Base-by-base conservation (phyloP, 2,113 vertebrate species). In the Glaucidium brasilianum region DNA sequence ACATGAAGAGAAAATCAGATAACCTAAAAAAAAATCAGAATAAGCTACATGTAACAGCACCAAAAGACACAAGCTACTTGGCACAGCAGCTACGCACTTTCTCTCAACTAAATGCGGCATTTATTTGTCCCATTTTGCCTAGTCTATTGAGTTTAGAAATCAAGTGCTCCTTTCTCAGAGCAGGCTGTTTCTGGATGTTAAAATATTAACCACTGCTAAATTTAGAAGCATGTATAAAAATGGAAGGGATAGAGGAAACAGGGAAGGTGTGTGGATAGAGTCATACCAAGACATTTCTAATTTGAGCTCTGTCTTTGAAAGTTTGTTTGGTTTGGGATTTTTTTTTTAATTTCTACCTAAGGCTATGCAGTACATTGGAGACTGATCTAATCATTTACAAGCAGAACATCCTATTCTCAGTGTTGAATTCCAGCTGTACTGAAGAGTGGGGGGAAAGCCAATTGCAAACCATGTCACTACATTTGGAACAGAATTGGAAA, bases 391-490 rank as follows among this genome's bases (percentile, higher is more conserved):
- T 26, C 43, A 76, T 22, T 59, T 27, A 47, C 17, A 20, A 72
- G 78, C 23, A 94, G 50, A 67, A 12, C 19, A 19, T 35, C 22
- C 45, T 19, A 15, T 47, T 67, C 16, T 39, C 26, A 16, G 49
- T 35, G 27, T 73, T 10, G 1, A 53, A 84, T 52, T 91, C 55
- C 52, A 84, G n/a, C 63, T 39, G 19, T 9, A 52, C 22, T 0
- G 5, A 52, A 50, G 43, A 19, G 4, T 4, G 11, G 8, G 17
- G 10, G 9, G 4, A 73, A 79, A 73, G 8, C 43, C 60, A 27
- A 5, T 34, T 81, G 52, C 58, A 55, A 74, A 55, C 0, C 0
- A 4, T 5, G 6, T 34, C 50, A 6, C 47, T 39, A 9, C 25
- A 2, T 19, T 67, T 50, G 56, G 71, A 72, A 19, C 29, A 22